Evolutionary conservation across 2,113 vertebrate genomes (phyloP).

Genomic region (Cyanocitta stelleri): DNA sequence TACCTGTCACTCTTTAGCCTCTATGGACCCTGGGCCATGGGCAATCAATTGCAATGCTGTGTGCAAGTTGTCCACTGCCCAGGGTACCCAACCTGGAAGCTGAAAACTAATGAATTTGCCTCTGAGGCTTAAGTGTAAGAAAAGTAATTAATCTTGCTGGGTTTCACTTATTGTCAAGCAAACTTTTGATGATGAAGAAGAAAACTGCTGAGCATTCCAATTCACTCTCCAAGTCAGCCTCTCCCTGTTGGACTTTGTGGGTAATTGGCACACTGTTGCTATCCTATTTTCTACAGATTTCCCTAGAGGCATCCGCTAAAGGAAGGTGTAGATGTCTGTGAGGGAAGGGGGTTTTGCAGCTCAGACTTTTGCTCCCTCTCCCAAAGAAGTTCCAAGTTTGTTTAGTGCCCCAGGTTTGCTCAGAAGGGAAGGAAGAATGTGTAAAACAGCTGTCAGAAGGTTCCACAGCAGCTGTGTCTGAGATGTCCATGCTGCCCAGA

Average conservation of each 20-base stretch:
- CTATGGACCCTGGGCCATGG: rapidly evolving
- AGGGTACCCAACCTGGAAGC: background rate
- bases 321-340: background rate
- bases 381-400: background rate
- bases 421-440: background rate
- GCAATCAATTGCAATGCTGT: background rate
- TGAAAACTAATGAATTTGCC: background rate
- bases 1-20: background rate
- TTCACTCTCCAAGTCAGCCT: background rate
- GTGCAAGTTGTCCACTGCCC: background rate
- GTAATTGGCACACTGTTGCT: background rate
- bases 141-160: slow-evolving; percentile 32
- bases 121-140: background rate
- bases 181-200: background rate
- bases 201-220: background rate
- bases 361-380: background rate
- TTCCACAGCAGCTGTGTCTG: background rate
- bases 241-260: background rate
- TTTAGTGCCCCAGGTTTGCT: background rate
- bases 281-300: background rate
- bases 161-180: background rate
- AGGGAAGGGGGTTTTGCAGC: background rate
- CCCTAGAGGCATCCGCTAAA: background rate
- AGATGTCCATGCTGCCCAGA: background rate
- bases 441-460: background rate